A percentile compares a stretch with the other conserved stretches of the same genome.
Conservation (phyloP, 2,113 vertebrate genomes). For the Scophthalmus maximus region DNA sequence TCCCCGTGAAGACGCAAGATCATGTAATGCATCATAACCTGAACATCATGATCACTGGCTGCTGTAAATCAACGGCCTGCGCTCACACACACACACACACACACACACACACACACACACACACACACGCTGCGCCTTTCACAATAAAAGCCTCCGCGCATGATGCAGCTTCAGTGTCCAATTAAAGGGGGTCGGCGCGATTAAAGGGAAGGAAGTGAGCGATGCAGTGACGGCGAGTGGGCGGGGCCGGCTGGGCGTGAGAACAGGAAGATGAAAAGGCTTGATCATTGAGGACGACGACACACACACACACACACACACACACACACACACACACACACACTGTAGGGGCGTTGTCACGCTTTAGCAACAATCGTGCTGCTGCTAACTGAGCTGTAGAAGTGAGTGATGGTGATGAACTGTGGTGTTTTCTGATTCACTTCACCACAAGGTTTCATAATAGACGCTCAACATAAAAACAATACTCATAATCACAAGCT, state of each 20-base stretch:
- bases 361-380: constrained; percentile 38
- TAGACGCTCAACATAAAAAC: constrained; percentile 12
- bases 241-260: constrained; percentile 60
- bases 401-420: constrained; percentile 18
- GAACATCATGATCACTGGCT: no score
- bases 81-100: constrained; percentile 29
- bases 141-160: constrained; percentile 41
- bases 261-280: constrained; percentile 64
- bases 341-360: constrained; percentile 18
- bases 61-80: no score
- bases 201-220: constrained; percentile 43
- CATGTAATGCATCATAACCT: no score
- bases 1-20: no score
- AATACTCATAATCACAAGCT: no score
- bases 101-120: constrained; percentile 24
- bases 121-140: not conserved
- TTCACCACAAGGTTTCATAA: constrained; percentile 16
- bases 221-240: constrained; percentile 38
- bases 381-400: no score
- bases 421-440: constrained; percentile 3
- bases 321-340: constrained; percentile 13
- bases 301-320: constrained; percentile 24
- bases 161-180: constrained; percentile 4
- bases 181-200: constrained; percentile 33
- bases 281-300: constrained; percentile 18